These are phyloP conservation scores for Galemys pyrenaicus DNA, from an alignment of 2,113 vertebrate species.

Conservation along the genomic window DNA sequence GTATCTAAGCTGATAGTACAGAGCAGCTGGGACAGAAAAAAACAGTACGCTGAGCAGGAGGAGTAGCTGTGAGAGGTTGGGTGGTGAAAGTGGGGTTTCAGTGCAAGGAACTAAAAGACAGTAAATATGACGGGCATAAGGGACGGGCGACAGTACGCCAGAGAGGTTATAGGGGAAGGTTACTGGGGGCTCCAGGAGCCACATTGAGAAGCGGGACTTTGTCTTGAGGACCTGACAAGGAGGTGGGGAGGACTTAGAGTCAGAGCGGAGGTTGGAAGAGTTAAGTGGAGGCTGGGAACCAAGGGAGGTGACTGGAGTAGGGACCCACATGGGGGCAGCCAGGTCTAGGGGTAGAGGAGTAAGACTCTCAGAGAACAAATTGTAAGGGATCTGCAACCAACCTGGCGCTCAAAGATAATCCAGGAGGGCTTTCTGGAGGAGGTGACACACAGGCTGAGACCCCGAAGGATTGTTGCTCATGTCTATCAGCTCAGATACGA, in stretches of 20 bases:
- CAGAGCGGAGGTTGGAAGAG: background rate
- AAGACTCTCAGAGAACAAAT: background rate
- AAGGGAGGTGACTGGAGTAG: background rate
- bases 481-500: too few species aligned
- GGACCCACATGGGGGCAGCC: background rate
- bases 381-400: background rate
- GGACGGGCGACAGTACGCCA: background rate
- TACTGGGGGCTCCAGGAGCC: background rate
- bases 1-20: background rate
- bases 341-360: background rate
- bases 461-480: background rate
- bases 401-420: background rate
- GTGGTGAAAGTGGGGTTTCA: background rate
- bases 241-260: background rate
- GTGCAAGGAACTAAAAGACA: conserved; percentile 49
- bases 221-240: background rate
- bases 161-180: background rate
- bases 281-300: background rate
- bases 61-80: background rate
- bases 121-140: background rate
- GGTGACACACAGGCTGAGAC: background rate
- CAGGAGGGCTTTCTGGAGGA: background rate
- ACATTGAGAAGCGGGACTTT: background rate
- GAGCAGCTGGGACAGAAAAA: background rate
- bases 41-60: background rate